Percentiles rank a stretch among this genome's conserved stretches.
Conservation (phyloP, 2,888 invertebrate species). For the Hirtodrosophila trivittata region DNA sequence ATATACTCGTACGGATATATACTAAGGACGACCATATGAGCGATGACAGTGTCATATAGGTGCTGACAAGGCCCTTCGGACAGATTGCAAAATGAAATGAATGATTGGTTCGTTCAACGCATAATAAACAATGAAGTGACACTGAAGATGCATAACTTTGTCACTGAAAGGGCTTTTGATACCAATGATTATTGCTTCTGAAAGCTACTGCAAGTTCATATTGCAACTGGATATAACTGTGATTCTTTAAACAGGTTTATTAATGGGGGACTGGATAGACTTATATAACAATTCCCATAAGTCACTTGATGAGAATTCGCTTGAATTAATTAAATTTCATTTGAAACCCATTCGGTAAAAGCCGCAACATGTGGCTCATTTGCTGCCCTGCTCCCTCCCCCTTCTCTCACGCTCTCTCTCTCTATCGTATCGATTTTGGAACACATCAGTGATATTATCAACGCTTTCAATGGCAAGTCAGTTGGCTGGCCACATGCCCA, state of each 20-base stretch:
- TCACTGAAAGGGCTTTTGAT: constrained; percentile 12
- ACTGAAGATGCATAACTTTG: constrained; percentile 36
- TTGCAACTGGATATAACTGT: too few species aligned
- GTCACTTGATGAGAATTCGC: constrained; percentile 1
- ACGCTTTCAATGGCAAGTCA: constrained; percentile 35
- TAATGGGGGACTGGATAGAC: not conserved
- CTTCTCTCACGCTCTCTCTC: too few species aligned
- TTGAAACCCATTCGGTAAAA: constrained; percentile 10
- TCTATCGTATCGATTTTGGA: constrained; percentile 18
- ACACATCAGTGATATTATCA: constrained; percentile 33
- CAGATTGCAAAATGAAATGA: constrained; percentile 66
- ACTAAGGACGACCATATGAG: constrained; percentile 27
- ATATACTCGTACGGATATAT: constrained; percentile 4
- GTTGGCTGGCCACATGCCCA: constrained; percentile 46
- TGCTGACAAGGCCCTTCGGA: constrained; percentile 48
- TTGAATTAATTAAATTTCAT: constrained; percentile 43
- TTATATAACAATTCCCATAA: not conserved
- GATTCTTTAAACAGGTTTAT: too few species aligned
- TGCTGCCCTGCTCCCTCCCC: not conserved
- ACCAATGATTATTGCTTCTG: not conserved
- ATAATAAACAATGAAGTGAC: constrained; percentile 56
- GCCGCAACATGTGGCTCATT: constrained; percentile 54
- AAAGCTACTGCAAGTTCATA: too few species aligned
- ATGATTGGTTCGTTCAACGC: constrained; percentile 58
- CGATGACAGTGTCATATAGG: constrained; percentile 43